A percentile compares a stretch with the other conserved stretches of the same genome.
Evolutionary conservation across 2,797 vertebrate genomes (phyloP).

Genomic region (Hipposideros larvatus): DNA sequence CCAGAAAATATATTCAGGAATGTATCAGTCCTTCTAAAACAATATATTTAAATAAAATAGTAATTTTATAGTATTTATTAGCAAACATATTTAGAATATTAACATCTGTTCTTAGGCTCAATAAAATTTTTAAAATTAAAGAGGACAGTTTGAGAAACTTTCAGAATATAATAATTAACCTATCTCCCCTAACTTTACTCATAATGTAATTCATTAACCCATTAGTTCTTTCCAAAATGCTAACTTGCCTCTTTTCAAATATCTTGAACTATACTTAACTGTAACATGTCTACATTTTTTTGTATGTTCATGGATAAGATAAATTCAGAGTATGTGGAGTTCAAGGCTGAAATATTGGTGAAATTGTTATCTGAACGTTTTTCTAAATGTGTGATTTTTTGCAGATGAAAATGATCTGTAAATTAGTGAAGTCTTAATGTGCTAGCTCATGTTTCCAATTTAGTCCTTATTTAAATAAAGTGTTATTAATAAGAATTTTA

Average conservation of each 20-base stretch:
- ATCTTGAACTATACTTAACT: background rate
- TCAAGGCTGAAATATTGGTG: slow-evolving; percentile 31
- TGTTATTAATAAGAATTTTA: slow-evolving; percentile 19
- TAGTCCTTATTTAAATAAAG: slow-evolving; percentile 26
- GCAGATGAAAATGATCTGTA: slow-evolving; percentile 19
- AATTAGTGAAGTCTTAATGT: slow-evolving; percentile 68
- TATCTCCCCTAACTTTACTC: background rate
- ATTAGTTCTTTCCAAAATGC: slow-evolving; percentile 45
- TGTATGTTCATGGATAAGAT: background rate
- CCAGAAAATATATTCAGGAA: slow-evolving; percentile 14
- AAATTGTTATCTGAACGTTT: slow-evolving; percentile 61
- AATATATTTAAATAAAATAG: background rate
- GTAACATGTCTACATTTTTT: background rate
- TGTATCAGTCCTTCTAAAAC: slow-evolving; percentile 19
- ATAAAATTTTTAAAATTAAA: slow-evolving; percentile 18
- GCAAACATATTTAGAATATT: background rate
- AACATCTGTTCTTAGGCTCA: background rate
- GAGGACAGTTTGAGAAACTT: background rate
- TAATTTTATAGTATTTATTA: slow-evolving; percentile 28
- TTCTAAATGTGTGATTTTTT: slow-evolving; percentile 61
- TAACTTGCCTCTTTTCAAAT: background rate
- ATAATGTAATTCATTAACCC: background rate
- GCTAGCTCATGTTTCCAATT: slow-evolving; percentile 60
- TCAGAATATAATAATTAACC: background rate
- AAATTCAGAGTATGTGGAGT: slow-evolving; percentile 42